Percentiles rank a stretch among this genome's conserved stretches.
Evolutionary conservation across 2,797 vertebrate species (phyloP).

Genomic region (Thunnus albacares): DNA sequence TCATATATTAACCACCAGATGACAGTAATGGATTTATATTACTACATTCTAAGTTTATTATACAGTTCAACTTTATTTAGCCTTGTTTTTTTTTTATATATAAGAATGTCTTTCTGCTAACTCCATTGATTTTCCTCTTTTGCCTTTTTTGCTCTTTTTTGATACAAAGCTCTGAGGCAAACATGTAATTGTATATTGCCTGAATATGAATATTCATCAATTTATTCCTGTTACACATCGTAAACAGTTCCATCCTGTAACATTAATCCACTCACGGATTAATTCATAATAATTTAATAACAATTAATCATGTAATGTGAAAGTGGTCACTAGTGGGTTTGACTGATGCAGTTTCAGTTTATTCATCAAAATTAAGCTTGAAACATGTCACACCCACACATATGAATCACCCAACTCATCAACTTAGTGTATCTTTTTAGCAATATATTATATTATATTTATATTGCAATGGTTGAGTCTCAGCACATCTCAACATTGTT

Average conservation of each 20-base stretch:
- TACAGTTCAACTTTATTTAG: background rate
- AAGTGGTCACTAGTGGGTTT: background rate
- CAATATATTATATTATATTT: too few relatives aligned
- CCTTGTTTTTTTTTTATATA: too few relatives aligned
- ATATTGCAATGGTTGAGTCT: too few relatives aligned
- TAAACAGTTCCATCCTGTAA: background rate
- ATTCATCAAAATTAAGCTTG: too few relatives aligned
- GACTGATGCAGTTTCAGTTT: too few relatives aligned
- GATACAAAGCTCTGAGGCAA: too few relatives aligned
- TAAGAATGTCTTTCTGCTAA: background rate
- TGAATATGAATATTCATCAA: background rate
- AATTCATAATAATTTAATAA: background rate
- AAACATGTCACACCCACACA: too few relatives aligned
- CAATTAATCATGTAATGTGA: background rate
- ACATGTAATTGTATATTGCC: background rate
- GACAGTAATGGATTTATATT: background rate
- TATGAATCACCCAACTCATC: background rate
- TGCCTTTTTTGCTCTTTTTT: background rate
- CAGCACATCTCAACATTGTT: too few relatives aligned
- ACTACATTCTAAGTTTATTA: too few relatives aligned
- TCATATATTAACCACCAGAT: constrained; percentile 18
- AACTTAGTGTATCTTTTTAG: background rate
- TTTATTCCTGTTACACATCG: background rate
- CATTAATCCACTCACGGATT: background rate
- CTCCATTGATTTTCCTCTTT: background rate